Evolutionary conservation across 2,888 invertebrate species (phyloP), one percentile per base, ranked within the genome.

Genomic region (Congeria kusceri): DNA sequence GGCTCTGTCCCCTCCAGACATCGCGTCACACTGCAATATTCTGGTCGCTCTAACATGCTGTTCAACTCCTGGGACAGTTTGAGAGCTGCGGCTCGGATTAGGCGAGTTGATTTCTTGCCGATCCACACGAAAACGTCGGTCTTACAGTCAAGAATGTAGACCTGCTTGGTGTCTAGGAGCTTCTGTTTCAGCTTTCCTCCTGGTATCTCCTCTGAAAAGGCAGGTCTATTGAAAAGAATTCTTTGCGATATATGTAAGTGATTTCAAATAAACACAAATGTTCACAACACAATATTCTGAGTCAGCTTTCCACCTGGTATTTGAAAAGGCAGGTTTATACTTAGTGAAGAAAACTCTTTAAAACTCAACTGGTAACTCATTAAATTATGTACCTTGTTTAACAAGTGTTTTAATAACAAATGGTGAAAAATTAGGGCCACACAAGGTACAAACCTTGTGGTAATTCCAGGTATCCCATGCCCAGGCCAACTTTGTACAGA

Each of bases 381-480:
- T 1, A 39, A 39, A 39, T 39, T 11, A 39, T 11, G 9, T 5
- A 32, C 32, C 32, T 32, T 32, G 9, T 39, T 11, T 39, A 1
- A 39, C 39, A 39, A n/a, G n/a, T n/a, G n/a, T n/a, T n/a, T n/a
- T n/a, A n/a, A n/a, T n/a, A n/a, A n/a, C n/a, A n/a, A n/a, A n/a
- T n/a, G n/a, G n/a, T n/a, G n/a, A n/a, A n/a, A n/a, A n/a, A n/a
- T n/a, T n/a, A n/a, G n/a, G n/a, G n/a, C n/a, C n/a, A n/a, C n/a
- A n/a, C n/a, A n/a, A n/a, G n/a, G n/a, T n/a, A n/a, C n/a, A n/a
- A n/a, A 92, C 92, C 97, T 95, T 99, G 99, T 3, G 99, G 99
- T 88, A 99, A 94, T 94, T 99, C 99, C 88, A 99, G 94, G 94
- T 99, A 99, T 0, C 99, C 99, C 97, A 98, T 99, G 61, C 99